Conservation (phyloP, 2,888 invertebrate genomes). For the Zygogramma bicolorata region DNA sequence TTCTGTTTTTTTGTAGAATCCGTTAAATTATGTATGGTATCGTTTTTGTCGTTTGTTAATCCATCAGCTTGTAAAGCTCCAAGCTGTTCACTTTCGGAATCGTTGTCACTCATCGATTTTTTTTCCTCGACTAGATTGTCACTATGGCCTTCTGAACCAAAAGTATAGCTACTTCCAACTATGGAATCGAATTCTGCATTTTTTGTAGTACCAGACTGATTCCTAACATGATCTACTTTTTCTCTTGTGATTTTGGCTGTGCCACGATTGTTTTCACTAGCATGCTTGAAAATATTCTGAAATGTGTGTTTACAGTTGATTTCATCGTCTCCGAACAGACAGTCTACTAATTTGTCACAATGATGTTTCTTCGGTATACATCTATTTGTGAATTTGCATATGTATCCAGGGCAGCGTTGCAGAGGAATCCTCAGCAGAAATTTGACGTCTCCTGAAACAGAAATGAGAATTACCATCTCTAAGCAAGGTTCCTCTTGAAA, state of each 20-base stretch:
- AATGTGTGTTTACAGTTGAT: constrained; percentile 69
- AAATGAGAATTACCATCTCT: no score
- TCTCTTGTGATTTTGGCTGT: background rate
- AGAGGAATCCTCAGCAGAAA: constrained; percentile 70
- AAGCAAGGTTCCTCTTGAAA: no score
- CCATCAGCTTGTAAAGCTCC: no score
- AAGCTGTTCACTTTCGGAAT: no score
- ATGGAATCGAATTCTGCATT: no score
- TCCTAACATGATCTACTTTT: no score
- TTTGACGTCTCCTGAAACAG: constrained; percentile 66
- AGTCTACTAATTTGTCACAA: constrained; percentile 82
- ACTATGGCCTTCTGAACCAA: no score
- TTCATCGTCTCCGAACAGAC: constrained; percentile 86
- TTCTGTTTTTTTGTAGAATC: background rate
- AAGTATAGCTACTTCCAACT: no score
- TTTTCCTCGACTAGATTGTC: no score
- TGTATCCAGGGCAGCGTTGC: constrained; percentile 79
- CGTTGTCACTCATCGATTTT: no score
- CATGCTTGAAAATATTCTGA: constrained; percentile 44
- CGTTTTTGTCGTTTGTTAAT: background rate
- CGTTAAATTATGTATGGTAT: background rate
- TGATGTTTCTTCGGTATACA: constrained; percentile 76
- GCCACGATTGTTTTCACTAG: constrained; percentile 14
- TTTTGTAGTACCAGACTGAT: no score
- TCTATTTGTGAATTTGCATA: constrained; percentile 74